Evolutionary conservation across 2,113 vertebrate genomes (phyloP).

Genomic region (Aphyosemion australe): DNA sequence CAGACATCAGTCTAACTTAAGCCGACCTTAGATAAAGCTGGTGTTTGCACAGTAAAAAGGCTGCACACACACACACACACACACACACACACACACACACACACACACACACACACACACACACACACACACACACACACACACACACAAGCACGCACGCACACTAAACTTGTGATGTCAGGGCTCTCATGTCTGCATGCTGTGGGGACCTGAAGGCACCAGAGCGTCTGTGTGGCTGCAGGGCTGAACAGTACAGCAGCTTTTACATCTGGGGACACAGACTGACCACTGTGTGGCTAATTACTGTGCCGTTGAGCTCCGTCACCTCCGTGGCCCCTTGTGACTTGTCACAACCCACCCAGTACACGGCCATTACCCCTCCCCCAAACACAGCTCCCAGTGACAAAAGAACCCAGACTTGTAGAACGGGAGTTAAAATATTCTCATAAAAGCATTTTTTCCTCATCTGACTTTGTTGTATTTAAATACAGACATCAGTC

Average conservation of each 20-base stretch:
- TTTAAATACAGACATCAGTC: too few relatives aligned
- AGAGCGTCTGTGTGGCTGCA: slow-evolving; percentile 35
- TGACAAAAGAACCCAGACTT: too few relatives aligned
- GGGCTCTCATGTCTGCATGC: slow-evolving; percentile 20
- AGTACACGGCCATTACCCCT: slow-evolving; percentile 10
- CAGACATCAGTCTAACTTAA: too few relatives aligned
- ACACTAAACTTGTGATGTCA: slow-evolving; percentile 9
- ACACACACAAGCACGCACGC: neutral
- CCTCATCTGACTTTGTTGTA: too few relatives aligned
- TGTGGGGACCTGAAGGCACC: slow-evolving; percentile 27
- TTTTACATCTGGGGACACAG: slow-evolving; percentile 60
- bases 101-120: neutral
- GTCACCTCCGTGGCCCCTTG: slow-evolving; percentile 61
- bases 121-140: neutral
- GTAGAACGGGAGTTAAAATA: too few relatives aligned
- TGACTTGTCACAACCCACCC: slow-evolving; percentile 53
- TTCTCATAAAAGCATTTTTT: too few relatives aligned
- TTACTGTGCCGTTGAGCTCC: slow-evolving; percentile 50
- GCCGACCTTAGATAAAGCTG: too few relatives aligned
- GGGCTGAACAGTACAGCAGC: slow-evolving; percentile 41
- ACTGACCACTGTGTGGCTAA: slow-evolving; percentile 69
- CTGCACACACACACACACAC: too few relatives aligned
- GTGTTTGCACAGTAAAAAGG: too few relatives aligned
- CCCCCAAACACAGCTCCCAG: slow-evolving; percentile 19
- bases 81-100: too few relatives aligned